These are phyloP conservation scores for Urocynchramus pylzowi DNA, from an alignment of 2,113 vertebrate species.

Conservation along the genomic window DNA sequence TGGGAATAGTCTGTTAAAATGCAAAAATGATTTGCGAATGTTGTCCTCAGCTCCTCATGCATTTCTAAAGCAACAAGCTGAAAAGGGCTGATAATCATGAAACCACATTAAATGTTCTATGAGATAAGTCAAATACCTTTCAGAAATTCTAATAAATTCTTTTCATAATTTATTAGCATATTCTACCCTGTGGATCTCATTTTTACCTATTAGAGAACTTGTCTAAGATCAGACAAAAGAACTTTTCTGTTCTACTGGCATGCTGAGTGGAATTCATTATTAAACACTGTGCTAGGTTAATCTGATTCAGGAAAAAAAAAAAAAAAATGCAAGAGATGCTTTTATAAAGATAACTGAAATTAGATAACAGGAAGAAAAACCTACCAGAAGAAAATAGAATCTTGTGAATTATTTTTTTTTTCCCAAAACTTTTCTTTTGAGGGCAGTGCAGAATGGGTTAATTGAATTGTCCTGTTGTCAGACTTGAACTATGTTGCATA, in stretches of 20 bases:
- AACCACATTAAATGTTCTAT: neutral
- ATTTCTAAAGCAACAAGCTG: constrained; percentile 29
- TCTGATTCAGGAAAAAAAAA: neutral
- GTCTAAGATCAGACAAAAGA: constrained; percentile 53
- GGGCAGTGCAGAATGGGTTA: neutral
- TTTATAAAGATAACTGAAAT: neutral
- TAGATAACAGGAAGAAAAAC: neutral
- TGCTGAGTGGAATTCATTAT: constrained; percentile 47
- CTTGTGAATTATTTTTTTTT: neutral
- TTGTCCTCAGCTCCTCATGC: neutral
- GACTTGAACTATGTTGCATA: neutral
- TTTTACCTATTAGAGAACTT: constrained; percentile 61
- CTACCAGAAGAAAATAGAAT: neutral
- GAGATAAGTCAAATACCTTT: constrained; percentile 26
- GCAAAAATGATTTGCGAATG: neutral
- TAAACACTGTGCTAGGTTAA: constrained; percentile 8
- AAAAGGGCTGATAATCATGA: constrained; percentile 27
- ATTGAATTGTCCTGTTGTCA: neutral
- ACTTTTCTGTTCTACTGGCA: neutral
- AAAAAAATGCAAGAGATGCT: neutral
- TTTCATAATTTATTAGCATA: constrained; percentile 39
- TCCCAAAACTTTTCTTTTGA: neutral
- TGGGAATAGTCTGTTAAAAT: neutral
- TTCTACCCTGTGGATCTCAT: constrained; percentile 43
- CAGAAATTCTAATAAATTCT: constrained; percentile 41